A percentile compares a stretch with the other conserved stretches of the same genome.
Conservation (phyloP, 2,113 vertebrate genomes). For the Xiphophorus hellerii region DNA sequence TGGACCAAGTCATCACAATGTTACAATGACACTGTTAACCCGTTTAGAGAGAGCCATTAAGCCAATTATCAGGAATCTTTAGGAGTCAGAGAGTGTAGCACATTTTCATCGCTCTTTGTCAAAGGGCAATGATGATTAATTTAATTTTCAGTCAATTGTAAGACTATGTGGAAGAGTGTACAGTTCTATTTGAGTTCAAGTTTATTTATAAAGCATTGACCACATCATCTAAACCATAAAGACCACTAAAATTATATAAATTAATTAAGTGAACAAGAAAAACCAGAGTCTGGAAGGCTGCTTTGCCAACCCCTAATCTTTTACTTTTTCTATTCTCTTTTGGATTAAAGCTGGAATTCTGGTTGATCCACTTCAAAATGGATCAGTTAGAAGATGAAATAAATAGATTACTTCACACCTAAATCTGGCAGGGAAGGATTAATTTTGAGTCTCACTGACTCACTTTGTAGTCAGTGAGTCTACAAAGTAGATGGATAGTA, state of each 20-base stretch:
- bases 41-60: slow-evolving; percentile 30
- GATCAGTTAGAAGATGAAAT: not conserved
- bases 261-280: too few relatives aligned
- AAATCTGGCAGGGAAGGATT: not conserved
- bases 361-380: not conserved
- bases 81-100: slow-evolving; percentile 27
- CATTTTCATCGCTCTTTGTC: slow-evolving; percentile 48
- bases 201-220: not conserved
- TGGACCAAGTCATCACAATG: slow-evolving; percentile 22
- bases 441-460: not conserved
- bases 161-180: too few relatives aligned
- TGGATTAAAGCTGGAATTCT: not conserved
- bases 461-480: too few relatives aligned
- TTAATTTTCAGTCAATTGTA: slow-evolving; percentile 23
- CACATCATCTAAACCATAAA: not conserved
- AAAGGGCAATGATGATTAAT: slow-evolving; percentile 37
- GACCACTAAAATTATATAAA: not conserved
- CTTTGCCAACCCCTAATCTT: not conserved
- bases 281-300: too few relatives aligned
- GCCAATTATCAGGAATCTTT: slow-evolving; percentile 27
- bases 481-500: not conserved
- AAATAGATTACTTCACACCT: not conserved
- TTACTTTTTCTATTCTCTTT: not conserved
- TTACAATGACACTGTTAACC: slow-evolving; percentile 41
- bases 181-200: not conserved